phyloP scores from a whole-genome alignment of 2,113 vertebrate species.

The Rhabdomys dilectus region DNA sequence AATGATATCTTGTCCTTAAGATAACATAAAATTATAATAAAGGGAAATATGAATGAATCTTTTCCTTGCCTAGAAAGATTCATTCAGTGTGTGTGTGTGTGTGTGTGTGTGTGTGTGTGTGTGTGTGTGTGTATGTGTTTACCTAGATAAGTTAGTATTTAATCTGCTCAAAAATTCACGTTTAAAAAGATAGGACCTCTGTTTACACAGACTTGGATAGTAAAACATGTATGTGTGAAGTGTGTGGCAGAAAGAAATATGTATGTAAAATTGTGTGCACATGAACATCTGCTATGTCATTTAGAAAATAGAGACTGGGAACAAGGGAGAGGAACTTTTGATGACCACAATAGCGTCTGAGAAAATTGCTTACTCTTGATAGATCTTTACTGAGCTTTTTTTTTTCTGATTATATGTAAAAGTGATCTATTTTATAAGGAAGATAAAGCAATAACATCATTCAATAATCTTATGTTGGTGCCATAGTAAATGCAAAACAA shows the following conservation, averaged over 20 bases:
- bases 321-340: background rate
- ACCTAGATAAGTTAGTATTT: background rate
- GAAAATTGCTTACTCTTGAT: background rate
- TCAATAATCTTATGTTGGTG: background rate
- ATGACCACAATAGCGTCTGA: background rate
- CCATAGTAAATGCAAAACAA: background rate
- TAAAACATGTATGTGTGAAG: background rate
- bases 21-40: background rate
- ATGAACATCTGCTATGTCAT: rapidly evolving
- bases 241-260: too few relatives aligned
- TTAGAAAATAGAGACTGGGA: background rate
- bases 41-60: background rate
- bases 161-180: background rate
- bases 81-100: background rate
- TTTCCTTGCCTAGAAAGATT: background rate
- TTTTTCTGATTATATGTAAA: background rate
- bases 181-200: background rate
- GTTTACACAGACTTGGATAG: background rate
- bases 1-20: background rate
- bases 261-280: background rate
- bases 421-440: background rate
- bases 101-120: background rate
- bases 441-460: background rate
- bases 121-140: background rate
- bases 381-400: background rate